These are phyloP conservation scores for Eufriesea mexicana DNA, from an alignment of 1,140 invertebrate genomes.

Conservation along the genomic window DNA sequence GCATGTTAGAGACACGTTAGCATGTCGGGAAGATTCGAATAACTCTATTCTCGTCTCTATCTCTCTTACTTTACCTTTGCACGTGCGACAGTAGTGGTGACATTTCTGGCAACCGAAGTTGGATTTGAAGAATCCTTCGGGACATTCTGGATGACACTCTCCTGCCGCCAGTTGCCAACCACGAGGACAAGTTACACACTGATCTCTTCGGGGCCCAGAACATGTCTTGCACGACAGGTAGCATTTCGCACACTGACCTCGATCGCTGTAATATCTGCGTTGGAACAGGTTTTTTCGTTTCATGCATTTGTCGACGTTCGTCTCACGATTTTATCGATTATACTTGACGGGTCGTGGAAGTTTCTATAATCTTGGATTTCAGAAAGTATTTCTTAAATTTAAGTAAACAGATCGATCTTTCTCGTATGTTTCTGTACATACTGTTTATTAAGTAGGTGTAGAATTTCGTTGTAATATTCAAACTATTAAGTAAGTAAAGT, in stretches of 20 bases:
- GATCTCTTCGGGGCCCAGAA: slow-evolving; percentile 88
- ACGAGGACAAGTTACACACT: slow-evolving; percentile 91
- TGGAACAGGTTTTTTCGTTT: slow-evolving; percentile 4
- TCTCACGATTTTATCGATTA: background rate
- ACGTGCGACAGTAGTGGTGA: slow-evolving; percentile 92
- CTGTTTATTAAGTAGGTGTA: too few species aligned
- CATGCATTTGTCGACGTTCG: background rate
- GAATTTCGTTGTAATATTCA: too few species aligned
- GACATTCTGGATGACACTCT: slow-evolving; percentile 92
- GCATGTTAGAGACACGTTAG: background rate
- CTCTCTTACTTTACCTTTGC: slow-evolving; percentile 83
- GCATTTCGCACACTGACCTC: slow-evolving; percentile 90
- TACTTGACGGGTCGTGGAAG: too few species aligned
- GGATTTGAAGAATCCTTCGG: slow-evolving; percentile 91
- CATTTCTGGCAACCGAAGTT: slow-evolving; percentile 91
- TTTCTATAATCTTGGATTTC: too few species aligned
- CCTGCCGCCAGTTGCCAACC: slow-evolving; percentile 90
- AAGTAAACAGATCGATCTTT: too few species aligned
- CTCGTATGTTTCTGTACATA: too few species aligned
- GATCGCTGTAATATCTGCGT: slow-evolving; percentile 91
- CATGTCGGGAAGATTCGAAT: background rate
- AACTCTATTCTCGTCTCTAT: background rate
- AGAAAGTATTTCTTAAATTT: too few species aligned
- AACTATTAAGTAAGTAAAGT: too few species aligned
- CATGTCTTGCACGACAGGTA: slow-evolving; percentile 93